Base-by-base conservation (phyloP, 2,113 vertebrate species). In the Acanthisitta chloris region DNA sequence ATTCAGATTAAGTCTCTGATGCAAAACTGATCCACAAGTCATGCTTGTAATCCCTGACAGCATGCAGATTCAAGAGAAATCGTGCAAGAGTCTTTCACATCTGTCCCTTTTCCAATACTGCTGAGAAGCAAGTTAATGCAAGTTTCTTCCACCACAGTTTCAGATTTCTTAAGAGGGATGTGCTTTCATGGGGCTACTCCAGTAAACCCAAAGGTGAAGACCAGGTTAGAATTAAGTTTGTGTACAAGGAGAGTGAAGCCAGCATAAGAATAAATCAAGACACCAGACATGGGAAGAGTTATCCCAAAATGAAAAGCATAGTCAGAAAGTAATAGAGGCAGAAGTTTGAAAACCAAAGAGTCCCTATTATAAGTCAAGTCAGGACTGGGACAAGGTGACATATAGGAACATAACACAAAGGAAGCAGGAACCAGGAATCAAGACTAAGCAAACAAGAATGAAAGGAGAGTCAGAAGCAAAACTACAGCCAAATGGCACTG, bases 381-480 rank as follows among this genome's bases (percentile, higher is more conserved):
- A 79, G 59, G 36, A 38, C 34, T 88, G 51, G 76, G 92, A 74
- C 54, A 74, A 97, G 79, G 96, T 86, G 72, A 92, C 51, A 18
- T 59, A 33, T 33, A 78, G 55, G 38, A 92, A 51, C 51, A 49
- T 67, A 81, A 46, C 34, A 78, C 76, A 90, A 91, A 92, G 46
- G 54, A 83, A 76, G 62, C 29, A 36, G 88, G 91, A 96, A 93
- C 58, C 82, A 81, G 91, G 57, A 82, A 83, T 94, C 72, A 95
- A 88, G 86, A 88, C 86, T 91, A 94, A 94, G 69, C 72, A 97
- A 97, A 96, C 59, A 95, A 81, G 76, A 93, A 78, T 52, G 83
- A 97, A 94, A 97, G 84, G 78, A 62, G 85, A 94, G 86, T 85
- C 90, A 95, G 88, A 94, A 94, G 76, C 72, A 94, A 90, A 94